Base-by-base conservation (phyloP, 2,113 vertebrate species). In the Tiliqua scincoides region DNA sequence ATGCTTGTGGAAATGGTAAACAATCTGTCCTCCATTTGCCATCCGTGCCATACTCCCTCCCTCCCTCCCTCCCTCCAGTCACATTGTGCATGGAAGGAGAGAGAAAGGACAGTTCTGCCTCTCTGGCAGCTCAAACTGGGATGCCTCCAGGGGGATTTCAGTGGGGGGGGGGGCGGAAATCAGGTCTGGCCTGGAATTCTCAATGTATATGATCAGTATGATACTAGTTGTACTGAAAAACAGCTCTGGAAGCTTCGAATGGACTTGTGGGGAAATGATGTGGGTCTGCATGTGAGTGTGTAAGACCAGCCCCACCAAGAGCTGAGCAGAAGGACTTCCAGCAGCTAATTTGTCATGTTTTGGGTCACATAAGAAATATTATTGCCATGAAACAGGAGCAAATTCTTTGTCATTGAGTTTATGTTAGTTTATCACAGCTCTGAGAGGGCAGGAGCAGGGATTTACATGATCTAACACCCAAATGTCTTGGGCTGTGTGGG, bases 31-130 rank as follows among this genome's bases (percentile, higher is more conserved):
- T 90, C 0, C 0, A 30, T 80, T 84, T 48, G 63, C 74, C 52
- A 68, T 63, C 65, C 0, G 0, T 0, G 1, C 54, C 62, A 61
- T n/a, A 0, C 0, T 62, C 54, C 79, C 75, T 83, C 54, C 35
- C 59, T 17, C 54, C 18, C 48, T 15, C 54, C 35, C 59, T 37
- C 43, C 52, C 32, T 0, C 12, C 59, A 52, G 57, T 70, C n/a
- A 35, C 32, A 14, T 2, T 63, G 52, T 63, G 78, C 30, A 30
- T 18, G 2, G 27, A 63, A 25, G 30, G 77, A 73, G 65, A 32
- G 54, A 63, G 54, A 81, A 70, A 43, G 85, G 37, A 32, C 63
- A 35, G 11, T 18, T 52, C 43, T 67, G 43, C 25, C 30, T 59
- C 30, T 48, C 32, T 43, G 84, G 75, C 35, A 40, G 65, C 65